Evolutionary conservation across 2,888 invertebrate species (phyloP).

Genomic region (Drosophila pullipes): DNA sequence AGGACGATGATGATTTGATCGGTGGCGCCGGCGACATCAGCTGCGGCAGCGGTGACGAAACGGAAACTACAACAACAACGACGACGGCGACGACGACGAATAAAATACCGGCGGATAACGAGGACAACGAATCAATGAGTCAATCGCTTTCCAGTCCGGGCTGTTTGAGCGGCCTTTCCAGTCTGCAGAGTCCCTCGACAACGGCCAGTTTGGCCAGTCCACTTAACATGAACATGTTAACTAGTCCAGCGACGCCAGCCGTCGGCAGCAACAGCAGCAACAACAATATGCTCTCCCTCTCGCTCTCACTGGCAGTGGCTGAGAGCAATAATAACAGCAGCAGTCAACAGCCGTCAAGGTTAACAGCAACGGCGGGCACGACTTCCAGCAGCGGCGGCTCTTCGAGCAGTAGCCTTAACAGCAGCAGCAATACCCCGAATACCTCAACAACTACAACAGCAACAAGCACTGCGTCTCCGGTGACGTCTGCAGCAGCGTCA

Average conservation of each 20-base stretch:
- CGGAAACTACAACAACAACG: conserved; percentile 7
- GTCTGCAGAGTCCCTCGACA: conserved; percentile 90
- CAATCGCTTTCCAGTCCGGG: conserved; percentile 88
- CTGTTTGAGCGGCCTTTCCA: conserved; percentile 89
- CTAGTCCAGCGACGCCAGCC: conserved; percentile 87
- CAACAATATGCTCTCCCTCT: conserved; percentile 19
- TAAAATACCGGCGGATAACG: conserved; percentile 88
- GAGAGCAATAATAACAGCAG: conserved; percentile 12
- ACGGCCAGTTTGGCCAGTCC: conserved; percentile 92
- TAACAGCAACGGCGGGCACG: conserved; percentile 43
- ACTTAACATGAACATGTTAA: conserved; percentile 90
- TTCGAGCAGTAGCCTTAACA: conserved; percentile 47
- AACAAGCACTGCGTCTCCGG: conserved; percentile 73
- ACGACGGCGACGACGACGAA: conserved; percentile 32
- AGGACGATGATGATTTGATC: conserved; percentile 87
- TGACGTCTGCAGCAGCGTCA: conserved; percentile 52
- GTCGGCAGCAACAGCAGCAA: conserved; percentile 22
- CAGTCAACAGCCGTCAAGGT: conserved; percentile 28
- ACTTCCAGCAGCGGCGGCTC: conserved; percentile 57
- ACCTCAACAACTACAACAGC: conserved; percentile 56
- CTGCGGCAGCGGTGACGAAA: conserved; percentile 90
- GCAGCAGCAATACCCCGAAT: conserved; percentile 66
- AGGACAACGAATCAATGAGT: conserved; percentile 88
- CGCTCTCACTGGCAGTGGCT: conserved; percentile 11
- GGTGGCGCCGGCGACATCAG: conserved; percentile 93